Conservation (phyloP, 2,797 vertebrate genomes). For the Eleutherodactylus coqui region DNA sequence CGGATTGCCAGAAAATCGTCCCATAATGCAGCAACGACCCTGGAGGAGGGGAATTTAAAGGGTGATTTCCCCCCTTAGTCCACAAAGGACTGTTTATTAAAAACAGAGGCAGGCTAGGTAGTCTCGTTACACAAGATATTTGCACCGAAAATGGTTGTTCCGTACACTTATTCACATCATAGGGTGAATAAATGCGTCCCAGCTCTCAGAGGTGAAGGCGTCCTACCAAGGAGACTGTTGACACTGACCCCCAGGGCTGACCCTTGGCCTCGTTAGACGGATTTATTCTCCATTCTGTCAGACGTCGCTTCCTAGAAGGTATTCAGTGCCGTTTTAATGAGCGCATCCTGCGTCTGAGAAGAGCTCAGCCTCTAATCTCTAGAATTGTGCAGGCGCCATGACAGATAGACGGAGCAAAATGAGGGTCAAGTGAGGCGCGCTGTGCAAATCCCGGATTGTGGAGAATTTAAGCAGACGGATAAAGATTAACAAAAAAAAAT, state of each 20-base stretch:
- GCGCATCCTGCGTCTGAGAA: slow-evolving; percentile 31
- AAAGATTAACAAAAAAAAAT: slow-evolving; percentile 46
- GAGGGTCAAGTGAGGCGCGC: slow-evolving; percentile 38
- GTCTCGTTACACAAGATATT: too few relatives aligned
- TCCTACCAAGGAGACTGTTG: not conserved
- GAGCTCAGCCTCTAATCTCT: slow-evolving; percentile 42
- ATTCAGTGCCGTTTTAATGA: slow-evolving; percentile 34
- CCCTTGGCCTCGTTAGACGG: not conserved
- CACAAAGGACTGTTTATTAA: too few relatives aligned
- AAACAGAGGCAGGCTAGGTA: too few relatives aligned
- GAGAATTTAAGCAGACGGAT: slow-evolving; percentile 12
- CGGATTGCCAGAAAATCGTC: too few relatives aligned
- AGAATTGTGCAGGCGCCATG: slow-evolving; percentile 9
- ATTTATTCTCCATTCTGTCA: not conserved
- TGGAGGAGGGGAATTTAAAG: too few relatives aligned
- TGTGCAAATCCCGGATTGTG: slow-evolving; percentile 45
- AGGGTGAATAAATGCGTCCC: not conserved
- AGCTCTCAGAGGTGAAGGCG: not conserved
- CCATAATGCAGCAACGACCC: too few relatives aligned
- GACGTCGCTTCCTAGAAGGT: slow-evolving; percentile 39
- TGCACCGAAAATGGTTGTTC: too few relatives aligned
- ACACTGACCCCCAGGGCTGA: not conserved
- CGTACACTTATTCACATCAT: too few relatives aligned
- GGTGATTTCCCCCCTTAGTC: too few relatives aligned
- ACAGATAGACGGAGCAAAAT: slow-evolving; percentile 16